Percentiles rank a stretch among this genome's conserved stretches.
Conservation (phyloP, 2,888 invertebrate genomes). For the Pasiphila rectangulata region DNA sequence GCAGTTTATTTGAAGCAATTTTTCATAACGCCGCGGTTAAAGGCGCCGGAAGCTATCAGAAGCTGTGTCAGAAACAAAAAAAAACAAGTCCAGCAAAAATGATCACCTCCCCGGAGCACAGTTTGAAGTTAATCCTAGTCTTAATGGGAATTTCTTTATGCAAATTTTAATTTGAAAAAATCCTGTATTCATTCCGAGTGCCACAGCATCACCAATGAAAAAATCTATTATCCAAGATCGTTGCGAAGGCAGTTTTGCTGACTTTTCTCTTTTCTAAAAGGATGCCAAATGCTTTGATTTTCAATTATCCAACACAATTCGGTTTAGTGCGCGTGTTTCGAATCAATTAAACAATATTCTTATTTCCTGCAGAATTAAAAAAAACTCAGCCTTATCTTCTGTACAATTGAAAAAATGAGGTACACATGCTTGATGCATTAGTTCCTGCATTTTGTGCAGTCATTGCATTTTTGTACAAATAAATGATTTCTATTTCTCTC, state of each 20-base stretch:
- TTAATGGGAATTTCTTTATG: constrained; percentile 60
- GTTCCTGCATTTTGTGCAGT: too few relatives aligned
- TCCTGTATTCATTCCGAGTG: constrained; percentile 42
- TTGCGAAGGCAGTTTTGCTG: constrained; percentile 40
- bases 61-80: constrained; percentile 7
- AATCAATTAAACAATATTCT: too few relatives aligned
- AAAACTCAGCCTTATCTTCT: too few relatives aligned
- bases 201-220: constrained; percentile 46
- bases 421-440: too few relatives aligned
- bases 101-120: constrained; percentile 43
- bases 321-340: neutral
- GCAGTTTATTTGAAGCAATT: neutral
- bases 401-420: too few relatives aligned
- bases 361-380: too few relatives aligned
- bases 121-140: constrained; percentile 52
- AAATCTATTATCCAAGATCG: constrained; percentile 56
- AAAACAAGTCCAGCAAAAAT: constrained; percentile 35
- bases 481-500: too few relatives aligned
- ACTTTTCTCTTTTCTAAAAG: constrained; percentile 39
- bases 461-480: too few relatives aligned
- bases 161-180: constrained; percentile 60
- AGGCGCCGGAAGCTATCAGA: constrained; percentile 3
- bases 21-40: neutral
- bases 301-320: constrained; percentile 24
- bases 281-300: constrained; percentile 38